A percentile compares a stretch with the other conserved stretches of the same genome.
phyloP scores from a whole-genome alignment of 2,113 vertebrate species.

The Oenanthe oenanthe region DNA sequence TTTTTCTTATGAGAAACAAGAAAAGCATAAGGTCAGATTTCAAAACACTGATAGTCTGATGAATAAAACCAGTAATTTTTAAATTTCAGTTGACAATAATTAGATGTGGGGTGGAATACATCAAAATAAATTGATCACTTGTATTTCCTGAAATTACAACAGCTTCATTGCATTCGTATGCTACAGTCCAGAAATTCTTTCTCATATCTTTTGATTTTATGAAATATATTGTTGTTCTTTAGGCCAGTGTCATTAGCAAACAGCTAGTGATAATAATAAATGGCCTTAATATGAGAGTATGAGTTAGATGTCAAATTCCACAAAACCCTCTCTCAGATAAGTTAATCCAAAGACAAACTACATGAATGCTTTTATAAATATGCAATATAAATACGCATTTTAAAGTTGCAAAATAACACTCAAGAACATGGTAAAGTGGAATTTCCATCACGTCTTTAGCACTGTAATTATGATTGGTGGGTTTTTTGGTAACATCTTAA shows the following conservation, averaged over 20 bases:
- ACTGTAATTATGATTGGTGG: background rate
- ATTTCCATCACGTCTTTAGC: background rate
- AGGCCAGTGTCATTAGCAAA: background rate
- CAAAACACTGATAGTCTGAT: background rate
- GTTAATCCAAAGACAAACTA: background rate
- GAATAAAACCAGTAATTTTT: background rate
- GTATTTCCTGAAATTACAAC: background rate
- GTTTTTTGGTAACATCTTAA: background rate
- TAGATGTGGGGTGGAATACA: background rate
- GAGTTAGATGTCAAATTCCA: background rate
- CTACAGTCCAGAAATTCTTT: background rate
- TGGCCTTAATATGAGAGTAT: background rate
- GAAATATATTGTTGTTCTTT: background rate
- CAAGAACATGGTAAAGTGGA: background rate
- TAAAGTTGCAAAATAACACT: background rate
- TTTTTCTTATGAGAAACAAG: background rate
- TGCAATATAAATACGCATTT: background rate
- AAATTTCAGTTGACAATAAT: background rate
- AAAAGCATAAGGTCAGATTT: background rate
- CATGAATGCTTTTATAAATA: background rate
- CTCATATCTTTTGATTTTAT: background rate
- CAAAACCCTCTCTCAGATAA: background rate
- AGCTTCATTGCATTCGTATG: background rate
- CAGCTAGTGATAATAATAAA: background rate
- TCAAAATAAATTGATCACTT: background rate